These are phyloP conservation scores for Nasonia longicornis DNA, from an alignment of 1,140 invertebrate species.

Conservation along the genomic window DNA sequence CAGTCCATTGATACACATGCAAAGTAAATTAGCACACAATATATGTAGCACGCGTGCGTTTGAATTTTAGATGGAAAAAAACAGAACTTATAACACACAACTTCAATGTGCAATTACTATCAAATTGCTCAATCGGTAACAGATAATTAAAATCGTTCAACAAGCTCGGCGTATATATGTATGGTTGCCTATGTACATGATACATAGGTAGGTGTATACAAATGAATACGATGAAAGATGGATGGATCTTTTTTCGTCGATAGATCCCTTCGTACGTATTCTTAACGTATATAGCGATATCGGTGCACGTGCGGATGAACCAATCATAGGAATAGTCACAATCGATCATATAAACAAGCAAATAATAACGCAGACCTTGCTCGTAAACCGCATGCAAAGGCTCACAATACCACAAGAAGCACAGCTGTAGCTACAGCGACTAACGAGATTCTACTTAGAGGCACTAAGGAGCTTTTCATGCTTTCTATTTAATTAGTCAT, in stretches of 20 bases:
- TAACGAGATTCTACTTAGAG: not conserved
- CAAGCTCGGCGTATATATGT: too few species aligned
- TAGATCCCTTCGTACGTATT: not conserved
- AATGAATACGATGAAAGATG: not conserved
- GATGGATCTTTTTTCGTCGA: not conserved
- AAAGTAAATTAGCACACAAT: too few species aligned
- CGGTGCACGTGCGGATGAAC: not conserved
- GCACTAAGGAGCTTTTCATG: not conserved
- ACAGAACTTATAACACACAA: too few species aligned
- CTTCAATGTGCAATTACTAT: not conserved
- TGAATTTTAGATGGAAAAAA: too few species aligned
- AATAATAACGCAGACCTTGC: not conserved
- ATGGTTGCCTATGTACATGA: not conserved
- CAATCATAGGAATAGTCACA: not conserved
- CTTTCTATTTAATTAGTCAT: not conserved
- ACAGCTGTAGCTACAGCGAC: not conserved
- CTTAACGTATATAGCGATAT: not conserved
- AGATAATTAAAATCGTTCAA: not conserved
- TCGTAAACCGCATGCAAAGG: slow-evolving; percentile 5
- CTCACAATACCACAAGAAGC: not conserved
- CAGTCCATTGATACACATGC: too few species aligned
- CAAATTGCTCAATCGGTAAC: not conserved
- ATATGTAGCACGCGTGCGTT: too few species aligned
- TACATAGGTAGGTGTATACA: not conserved
- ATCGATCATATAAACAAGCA: not conserved